These are phyloP conservation scores for Callosobruchus maculatus DNA, from an alignment of 2,888 invertebrate genomes.

Conservation along the genomic window DNA sequence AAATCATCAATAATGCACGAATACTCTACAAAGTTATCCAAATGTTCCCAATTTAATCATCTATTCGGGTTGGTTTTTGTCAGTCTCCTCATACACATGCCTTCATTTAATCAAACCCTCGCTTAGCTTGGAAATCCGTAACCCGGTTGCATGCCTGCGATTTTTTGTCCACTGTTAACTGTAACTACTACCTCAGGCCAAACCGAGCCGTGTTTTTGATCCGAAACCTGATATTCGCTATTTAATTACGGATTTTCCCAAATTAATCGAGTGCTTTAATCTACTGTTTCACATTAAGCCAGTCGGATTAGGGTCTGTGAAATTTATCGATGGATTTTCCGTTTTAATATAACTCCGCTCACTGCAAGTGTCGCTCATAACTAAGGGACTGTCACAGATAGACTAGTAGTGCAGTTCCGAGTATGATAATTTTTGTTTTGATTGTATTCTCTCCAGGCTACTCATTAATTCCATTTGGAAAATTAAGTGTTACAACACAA, in stretches of 20 bases:
- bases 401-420: background rate
- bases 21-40: background rate
- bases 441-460: too few relatives aligned
- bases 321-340: background rate
- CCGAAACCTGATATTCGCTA: background rate
- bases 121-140: background rate
- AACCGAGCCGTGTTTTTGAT: background rate
- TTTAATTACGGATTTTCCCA: conserved; percentile 1
- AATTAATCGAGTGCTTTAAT: background rate
- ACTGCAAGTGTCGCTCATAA: background rate
- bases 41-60: background rate
- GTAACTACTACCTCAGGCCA: background rate
- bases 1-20: background rate
- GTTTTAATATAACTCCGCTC: background rate
- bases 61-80: background rate
- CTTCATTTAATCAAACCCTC: background rate
- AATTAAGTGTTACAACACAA: too few relatives aligned
- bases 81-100: background rate
- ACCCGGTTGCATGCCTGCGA: background rate
- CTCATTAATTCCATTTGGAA: too few relatives aligned
- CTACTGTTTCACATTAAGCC: background rate
- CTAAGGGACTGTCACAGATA: background rate
- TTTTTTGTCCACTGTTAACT: background rate
- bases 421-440: background rate
- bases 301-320: background rate